Conservation (phyloP, 2,797 vertebrate species). For the Netta rufina region DNA sequence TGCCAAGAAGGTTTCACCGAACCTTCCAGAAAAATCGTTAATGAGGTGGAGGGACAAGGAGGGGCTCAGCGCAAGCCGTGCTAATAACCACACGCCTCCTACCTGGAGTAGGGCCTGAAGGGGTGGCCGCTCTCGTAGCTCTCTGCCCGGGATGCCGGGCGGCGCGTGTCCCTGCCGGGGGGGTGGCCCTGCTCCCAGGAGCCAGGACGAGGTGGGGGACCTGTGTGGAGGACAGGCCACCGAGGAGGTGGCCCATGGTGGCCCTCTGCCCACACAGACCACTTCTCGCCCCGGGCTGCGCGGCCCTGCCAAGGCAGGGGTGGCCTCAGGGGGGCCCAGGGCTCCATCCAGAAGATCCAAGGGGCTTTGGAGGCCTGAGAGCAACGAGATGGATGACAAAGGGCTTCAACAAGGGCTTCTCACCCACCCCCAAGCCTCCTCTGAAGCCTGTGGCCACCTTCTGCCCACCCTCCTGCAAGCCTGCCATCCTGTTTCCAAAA, state of each 20-base stretch:
- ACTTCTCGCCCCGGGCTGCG: background rate
- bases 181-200: slow-evolving; percentile 28
- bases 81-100: background rate
- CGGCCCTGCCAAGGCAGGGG: background rate
- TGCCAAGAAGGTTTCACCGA: background rate
- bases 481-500: background rate
- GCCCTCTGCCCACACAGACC: background rate
- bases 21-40: background rate
- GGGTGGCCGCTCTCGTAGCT: background rate
- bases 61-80: accelerated
- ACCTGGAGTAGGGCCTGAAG: slow-evolving; percentile 58
- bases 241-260: background rate
- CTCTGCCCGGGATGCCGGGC: background rate
- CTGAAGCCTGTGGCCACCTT: background rate
- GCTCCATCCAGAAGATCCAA: slow-evolving; percentile 55
- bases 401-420: background rate
- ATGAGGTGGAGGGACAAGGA: too few relatives aligned
- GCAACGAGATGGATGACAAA: background rate
- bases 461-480: background rate
- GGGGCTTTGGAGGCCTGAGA: slow-evolving; percentile 42
- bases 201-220: slow-evolving; percentile 5
- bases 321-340: background rate
- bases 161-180: background rate
- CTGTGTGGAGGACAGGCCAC: background rate
- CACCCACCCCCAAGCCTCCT: background rate